Percentiles rank a stretch among this genome's conserved stretches.
Evolutionary conservation across 2,113 vertebrate species (phyloP).

Genomic region (Ictidomys tridecemlineatus): DNA sequence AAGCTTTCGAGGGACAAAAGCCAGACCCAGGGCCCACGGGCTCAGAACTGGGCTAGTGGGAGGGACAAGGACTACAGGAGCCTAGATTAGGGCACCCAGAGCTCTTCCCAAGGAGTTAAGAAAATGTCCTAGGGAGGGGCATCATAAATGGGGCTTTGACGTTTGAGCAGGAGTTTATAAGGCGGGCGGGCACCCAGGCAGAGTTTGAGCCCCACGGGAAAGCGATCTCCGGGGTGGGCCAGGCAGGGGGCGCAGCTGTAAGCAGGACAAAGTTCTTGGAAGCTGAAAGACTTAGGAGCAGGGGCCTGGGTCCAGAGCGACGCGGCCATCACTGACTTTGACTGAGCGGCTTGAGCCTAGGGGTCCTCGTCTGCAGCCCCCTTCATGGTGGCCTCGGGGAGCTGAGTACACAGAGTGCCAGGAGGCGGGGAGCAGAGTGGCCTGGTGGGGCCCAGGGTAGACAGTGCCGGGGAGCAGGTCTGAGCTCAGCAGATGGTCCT

Average conservation of each 20-base stretch:
- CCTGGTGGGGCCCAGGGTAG: neutral
- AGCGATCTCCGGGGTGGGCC: neutral
- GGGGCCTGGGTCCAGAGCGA: no score
- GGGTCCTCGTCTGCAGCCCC: neutral
- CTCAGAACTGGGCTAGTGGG: neutral
- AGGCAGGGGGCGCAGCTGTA: neutral
- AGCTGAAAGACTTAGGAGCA: neutral
- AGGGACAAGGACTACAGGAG: neutral
- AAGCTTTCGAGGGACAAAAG: neutral
- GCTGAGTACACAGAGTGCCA: accelerated
- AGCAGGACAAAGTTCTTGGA: neutral
- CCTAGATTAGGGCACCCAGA: neutral
- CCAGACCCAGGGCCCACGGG: neutral
- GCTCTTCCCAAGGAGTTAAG: neutral
- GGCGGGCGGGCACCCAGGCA: neutral
- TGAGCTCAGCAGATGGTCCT: neutral
- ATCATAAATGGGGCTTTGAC: neutral
- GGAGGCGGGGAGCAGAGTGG: no score
- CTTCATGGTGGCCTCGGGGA: neutral
- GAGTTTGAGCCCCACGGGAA: neutral
- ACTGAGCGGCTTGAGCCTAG: neutral
- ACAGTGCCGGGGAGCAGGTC: neutral
- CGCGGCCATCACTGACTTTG: neutral
- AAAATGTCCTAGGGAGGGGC: neutral
- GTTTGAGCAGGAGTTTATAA: neutral